phyloP scores from a whole-genome alignment of 2,797 vertebrate genomes.

The Sphenodon punctatus region DNA sequence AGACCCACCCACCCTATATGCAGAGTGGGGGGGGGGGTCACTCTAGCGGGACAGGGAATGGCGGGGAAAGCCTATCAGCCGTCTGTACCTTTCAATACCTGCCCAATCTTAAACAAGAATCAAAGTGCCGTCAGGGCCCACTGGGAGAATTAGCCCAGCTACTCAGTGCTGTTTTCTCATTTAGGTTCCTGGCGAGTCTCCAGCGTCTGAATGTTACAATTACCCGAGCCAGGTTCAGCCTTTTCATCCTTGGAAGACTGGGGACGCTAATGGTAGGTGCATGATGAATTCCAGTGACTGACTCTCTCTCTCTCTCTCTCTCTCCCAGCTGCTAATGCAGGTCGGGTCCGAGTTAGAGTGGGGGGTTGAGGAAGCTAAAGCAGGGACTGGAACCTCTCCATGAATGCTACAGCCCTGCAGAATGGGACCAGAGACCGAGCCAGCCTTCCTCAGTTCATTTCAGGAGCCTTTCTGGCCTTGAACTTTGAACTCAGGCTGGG shows the following conservation, averaged over 20 bases:
- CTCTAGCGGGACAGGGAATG: neutral
- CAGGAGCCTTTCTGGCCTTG: no score
- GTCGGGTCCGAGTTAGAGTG: no score
- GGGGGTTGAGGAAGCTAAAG: no score
- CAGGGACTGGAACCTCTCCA: no score
- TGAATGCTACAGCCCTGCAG: no score
- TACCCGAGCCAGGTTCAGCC: slow-evolving; percentile 84
- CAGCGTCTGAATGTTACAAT: slow-evolving; percentile 88
- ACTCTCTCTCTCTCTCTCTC: no score
- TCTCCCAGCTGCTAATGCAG: no score
- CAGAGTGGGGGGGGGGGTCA: neutral
- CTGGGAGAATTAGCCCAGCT: neutral
- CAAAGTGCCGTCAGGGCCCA: neutral
- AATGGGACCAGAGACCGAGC: no score
- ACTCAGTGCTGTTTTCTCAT: neutral
- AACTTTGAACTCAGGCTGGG: no score
- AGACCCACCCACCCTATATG: no score
- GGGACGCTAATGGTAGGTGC: slow-evolving; percentile 81
- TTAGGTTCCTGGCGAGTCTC: slow-evolving; percentile 83
- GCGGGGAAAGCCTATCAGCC: neutral
- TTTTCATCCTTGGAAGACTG: slow-evolving; percentile 86
- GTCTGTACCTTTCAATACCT: neutral
- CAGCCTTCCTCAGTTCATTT: no score
- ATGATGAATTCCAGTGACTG: no score
- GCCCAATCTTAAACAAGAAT: neutral